These are phyloP conservation scores for Solea solea DNA, from an alignment of 2,113 vertebrate species.

Conservation along the genomic window DNA sequence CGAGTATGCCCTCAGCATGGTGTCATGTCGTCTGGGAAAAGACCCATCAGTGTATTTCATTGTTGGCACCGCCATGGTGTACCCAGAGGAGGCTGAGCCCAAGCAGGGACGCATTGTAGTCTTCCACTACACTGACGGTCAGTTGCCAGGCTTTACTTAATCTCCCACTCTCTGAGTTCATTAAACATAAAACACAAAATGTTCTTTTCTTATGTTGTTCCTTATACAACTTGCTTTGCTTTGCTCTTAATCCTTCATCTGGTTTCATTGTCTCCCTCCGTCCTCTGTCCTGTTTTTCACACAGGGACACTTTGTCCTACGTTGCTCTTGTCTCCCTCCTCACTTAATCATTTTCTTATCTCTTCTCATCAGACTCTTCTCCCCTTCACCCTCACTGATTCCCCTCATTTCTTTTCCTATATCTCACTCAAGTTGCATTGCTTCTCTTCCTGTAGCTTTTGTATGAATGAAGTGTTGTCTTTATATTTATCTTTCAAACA, in stretches of 20 bases:
- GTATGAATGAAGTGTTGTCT: too few relatives aligned
- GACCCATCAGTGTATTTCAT: constrained; percentile 96
- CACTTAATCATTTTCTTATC: constrained; percentile 70
- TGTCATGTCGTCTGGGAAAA: constrained; percentile 94
- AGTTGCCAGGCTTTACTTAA: constrained; percentile 49
- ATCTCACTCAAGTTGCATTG: constrained; percentile 39
- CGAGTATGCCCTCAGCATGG: constrained; percentile 95
- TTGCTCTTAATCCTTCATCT: constrained; percentile 30
- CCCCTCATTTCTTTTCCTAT: constrained; percentile 43
- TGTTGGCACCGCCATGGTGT: constrained; percentile 98
- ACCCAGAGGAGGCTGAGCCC: constrained; percentile 97
- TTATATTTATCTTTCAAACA: constrained; percentile 5
- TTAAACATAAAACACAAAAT: constrained; percentile 4
- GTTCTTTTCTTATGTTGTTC: constrained; percentile 5
- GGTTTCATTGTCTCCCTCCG: constrained; percentile 30
- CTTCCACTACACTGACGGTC: constrained; percentile 97
- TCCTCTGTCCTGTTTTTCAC: constrained; percentile 6
- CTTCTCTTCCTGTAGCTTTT: constrained; percentile 25
- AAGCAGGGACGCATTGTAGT: constrained; percentile 98
- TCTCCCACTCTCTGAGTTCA: neutral
- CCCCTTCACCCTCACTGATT: constrained; percentile 20
- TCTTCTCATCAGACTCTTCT: constrained; percentile 51
- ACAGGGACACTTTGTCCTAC: constrained; percentile 43
- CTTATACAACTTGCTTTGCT: constrained; percentile 4
- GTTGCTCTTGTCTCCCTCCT: constrained; percentile 42